Conservation (phyloP, 2,113 vertebrate species). For the Setophaga petechia region DNA sequence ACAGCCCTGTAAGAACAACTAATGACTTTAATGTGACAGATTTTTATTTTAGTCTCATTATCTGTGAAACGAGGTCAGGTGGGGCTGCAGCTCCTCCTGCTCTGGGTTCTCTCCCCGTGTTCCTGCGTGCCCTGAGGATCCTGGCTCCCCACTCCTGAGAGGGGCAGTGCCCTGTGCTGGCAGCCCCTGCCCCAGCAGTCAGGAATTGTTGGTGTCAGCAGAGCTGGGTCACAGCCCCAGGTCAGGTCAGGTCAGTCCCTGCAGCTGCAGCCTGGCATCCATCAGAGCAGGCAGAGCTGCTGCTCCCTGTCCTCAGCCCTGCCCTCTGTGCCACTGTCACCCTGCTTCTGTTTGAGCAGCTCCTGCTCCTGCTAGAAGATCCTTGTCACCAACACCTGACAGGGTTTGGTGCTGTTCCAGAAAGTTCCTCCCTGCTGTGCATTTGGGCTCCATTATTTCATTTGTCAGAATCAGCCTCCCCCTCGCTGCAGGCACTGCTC, state of each 20-base stretch:
- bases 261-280: not conserved
- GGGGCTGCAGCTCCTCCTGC: not conserved
- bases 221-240: not conserved
- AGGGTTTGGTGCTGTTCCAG: not conserved
- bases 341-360: not conserved
- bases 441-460: not conserved
- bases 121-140: not conserved
- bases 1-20: not conserved
- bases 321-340: not conserved
- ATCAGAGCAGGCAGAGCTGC: rapidly evolving
- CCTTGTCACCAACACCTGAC: not conserved
- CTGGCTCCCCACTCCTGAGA: not conserved
- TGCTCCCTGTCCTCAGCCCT: not conserved
- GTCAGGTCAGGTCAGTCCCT: rapidly evolving
- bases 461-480: not conserved
- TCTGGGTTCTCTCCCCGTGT: no score
- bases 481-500: not conserved
- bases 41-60: not conserved
- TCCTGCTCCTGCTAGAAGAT: not conserved
- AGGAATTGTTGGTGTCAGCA: not conserved
- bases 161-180: not conserved
- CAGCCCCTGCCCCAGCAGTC: not conserved
- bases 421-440: conserved; percentile 4
- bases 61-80: not conserved
- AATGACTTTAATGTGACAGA: not conserved